A percentile compares a stretch with the other conserved stretches of the same genome.
Evolutionary conservation across 2,113 vertebrate genomes (phyloP).

Genomic region (Chaetodon auriga): DNA sequence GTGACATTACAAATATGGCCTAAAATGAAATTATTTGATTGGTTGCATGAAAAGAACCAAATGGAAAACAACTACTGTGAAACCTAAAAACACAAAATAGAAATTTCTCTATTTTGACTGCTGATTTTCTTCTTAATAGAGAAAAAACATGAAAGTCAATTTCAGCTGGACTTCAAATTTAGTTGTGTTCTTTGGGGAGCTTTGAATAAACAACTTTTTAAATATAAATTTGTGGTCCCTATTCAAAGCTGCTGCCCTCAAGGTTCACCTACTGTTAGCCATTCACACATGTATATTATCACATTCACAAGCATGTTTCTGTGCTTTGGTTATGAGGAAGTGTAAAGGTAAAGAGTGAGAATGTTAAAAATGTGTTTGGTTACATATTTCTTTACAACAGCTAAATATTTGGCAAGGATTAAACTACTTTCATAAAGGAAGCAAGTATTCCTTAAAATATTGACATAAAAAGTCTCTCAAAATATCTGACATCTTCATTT

Average conservation of each 20-base stretch:
- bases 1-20: neutral
- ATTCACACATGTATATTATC: constrained; percentile 28
- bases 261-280: constrained; percentile 51
- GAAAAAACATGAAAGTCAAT: neutral
- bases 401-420: constrained; percentile 81
- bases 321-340: constrained; percentile 76
- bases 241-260: constrained; percentile 52
- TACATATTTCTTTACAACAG: constrained; percentile 65
- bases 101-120: neutral
- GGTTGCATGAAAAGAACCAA: too few species aligned
- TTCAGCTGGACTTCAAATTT: neutral
- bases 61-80: neutral
- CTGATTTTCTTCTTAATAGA: neutral
- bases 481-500: constrained; percentile 85
- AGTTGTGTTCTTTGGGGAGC: neutral
- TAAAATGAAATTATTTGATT: too few species aligned
- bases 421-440: constrained; percentile 67
- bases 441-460: constrained; percentile 60
- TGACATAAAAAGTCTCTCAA: constrained; percentile 80
- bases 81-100: neutral
- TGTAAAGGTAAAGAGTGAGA: constrained; percentile 70
- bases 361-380: constrained; percentile 82
- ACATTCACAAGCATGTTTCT: constrained; percentile 50
- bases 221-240: constrained; percentile 16
- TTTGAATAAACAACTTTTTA: neutral